These are phyloP conservation scores for Helostoma temminkii DNA, from an alignment of 2,797 vertebrate genomes.

Conservation along the genomic window DNA sequence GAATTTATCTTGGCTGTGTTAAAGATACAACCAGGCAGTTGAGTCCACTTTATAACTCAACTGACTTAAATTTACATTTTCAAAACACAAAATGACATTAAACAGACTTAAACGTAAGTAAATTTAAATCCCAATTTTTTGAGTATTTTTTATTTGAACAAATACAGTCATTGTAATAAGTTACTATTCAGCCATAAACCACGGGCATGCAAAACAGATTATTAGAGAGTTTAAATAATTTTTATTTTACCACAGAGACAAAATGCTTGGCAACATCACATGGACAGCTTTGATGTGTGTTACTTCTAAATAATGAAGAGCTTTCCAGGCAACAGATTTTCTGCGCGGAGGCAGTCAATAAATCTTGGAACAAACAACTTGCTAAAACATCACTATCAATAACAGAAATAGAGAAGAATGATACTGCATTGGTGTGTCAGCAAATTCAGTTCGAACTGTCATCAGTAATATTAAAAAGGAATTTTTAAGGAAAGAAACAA, in stretches of 20 bases:
- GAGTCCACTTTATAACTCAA: too few relatives aligned
- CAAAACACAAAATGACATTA: too few relatives aligned
- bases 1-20: too few relatives aligned
- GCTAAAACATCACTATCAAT: slow-evolving; percentile 22
- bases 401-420: slow-evolving; percentile 17
- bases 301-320: slow-evolving; percentile 49
- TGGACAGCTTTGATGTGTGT: slow-evolving; percentile 16
- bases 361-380: slow-evolving; percentile 27
- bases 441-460: slow-evolving; percentile 34
- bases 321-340: slow-evolving; percentile 37
- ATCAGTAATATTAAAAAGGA: slow-evolving; percentile 20
- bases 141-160: too few relatives aligned
- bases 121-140: too few relatives aligned
- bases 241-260: slow-evolving; percentile 8
- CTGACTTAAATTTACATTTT: too few relatives aligned
- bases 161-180: too few relatives aligned
- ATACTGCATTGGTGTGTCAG: slow-evolving; percentile 25
- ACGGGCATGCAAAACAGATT: not conserved
- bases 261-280: slow-evolving; percentile 30
- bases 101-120: too few relatives aligned
- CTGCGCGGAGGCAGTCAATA: slow-evolving; percentile 33
- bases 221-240: not conserved
- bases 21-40: too few relatives aligned
- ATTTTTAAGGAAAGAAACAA: slow-evolving; percentile 31
- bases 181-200: not conserved